A percentile compares a stretch with the other conserved stretches of the same genome.
Conservation (phyloP, 1,140 invertebrate genomes). For the Papilio xuthus region DNA sequence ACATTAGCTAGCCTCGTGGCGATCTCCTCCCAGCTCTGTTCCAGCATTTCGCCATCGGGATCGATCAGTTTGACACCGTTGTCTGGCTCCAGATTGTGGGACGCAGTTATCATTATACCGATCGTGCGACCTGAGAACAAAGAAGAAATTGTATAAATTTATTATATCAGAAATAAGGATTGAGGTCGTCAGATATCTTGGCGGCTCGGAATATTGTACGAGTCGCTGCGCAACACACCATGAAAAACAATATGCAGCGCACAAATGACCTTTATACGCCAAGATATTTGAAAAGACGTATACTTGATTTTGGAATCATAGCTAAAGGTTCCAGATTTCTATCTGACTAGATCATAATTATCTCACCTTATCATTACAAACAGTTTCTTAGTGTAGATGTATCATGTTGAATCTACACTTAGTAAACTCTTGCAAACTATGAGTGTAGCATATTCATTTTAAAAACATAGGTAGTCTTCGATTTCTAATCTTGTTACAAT, state of each 20-base stretch:
- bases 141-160: not conserved
- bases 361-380: not conserved
- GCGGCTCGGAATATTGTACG: too few relatives aligned
- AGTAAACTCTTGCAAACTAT: too few relatives aligned
- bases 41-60: constrained; percentile 97
- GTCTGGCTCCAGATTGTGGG: constrained; percentile 97
- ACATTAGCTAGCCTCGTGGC: constrained; percentile 93
- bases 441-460: too few relatives aligned
- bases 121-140: constrained; percentile 83
- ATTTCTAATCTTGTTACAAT: too few relatives aligned
- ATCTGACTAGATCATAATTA: not conserved
- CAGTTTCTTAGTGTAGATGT: not conserved
- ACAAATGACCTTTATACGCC: too few relatives aligned
- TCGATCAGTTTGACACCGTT: constrained; percentile 99
- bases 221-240: too few relatives aligned
- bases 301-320: too few relatives aligned
- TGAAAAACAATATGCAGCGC: too few relatives aligned
- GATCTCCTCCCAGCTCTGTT: constrained; percentile 93
- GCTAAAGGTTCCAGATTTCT: not conserved
- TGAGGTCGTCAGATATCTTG: not conserved
- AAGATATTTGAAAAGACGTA: too few relatives aligned
- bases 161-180: not conserved
- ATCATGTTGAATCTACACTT: not conserved
- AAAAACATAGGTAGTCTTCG: too few relatives aligned
- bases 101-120: constrained; percentile 99